Percentiles rank a stretch among this genome's conserved stretches.
Conservation (phyloP, 2,888 invertebrate species). For the Tiphia femorata region DNA sequence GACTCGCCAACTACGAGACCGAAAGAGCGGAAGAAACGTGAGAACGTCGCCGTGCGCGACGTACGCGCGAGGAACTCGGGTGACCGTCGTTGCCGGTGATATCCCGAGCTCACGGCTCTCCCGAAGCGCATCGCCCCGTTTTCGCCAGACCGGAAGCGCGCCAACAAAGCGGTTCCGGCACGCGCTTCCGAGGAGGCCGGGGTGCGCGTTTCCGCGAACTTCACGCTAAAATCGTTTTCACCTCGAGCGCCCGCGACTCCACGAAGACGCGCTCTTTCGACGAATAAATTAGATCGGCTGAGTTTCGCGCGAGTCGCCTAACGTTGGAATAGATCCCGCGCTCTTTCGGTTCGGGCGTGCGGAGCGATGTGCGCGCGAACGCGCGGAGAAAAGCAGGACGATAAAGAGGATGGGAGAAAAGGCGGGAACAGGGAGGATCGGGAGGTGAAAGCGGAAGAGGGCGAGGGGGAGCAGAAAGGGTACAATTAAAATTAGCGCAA, state of each 20-base stretch:
- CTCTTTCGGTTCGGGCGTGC: too few species aligned
- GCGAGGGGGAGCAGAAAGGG: slow-evolving; percentile 46
- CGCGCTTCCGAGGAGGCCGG: slow-evolving; percentile 47
- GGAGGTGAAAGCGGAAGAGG: slow-evolving; percentile 11
- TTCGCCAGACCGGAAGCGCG: slow-evolving; percentile 54
- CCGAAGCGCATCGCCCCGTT: slow-evolving; percentile 56
- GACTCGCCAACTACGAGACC: too few species aligned
- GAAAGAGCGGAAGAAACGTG: slow-evolving; percentile 13
- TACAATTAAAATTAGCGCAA: slow-evolving; percentile 66
- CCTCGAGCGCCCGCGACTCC: too few species aligned
- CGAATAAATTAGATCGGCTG: too few species aligned
- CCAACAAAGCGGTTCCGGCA: slow-evolving; percentile 57
- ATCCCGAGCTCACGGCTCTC: slow-evolving; percentile 53
- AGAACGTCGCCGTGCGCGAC: slow-evolving; percentile 24
- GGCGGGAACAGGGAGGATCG: slow-evolving; percentile 18
- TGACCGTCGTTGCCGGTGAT: too few species aligned
- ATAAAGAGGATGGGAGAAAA: slow-evolving; percentile 19
- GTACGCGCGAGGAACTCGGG: slow-evolving; percentile 16
- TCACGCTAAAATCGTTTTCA: slow-evolving; percentile 52
- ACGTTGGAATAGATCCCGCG: too few species aligned
- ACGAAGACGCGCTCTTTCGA: too few species aligned
- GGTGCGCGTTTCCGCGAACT: slow-evolving; percentile 58
- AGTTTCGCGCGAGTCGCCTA: too few species aligned
- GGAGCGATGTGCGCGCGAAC: too few species aligned
- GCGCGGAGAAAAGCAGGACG: too few species aligned